phyloP scores from a whole-genome alignment of 1,140 invertebrate genomes.

The Drosophila kikkawai region DNA sequence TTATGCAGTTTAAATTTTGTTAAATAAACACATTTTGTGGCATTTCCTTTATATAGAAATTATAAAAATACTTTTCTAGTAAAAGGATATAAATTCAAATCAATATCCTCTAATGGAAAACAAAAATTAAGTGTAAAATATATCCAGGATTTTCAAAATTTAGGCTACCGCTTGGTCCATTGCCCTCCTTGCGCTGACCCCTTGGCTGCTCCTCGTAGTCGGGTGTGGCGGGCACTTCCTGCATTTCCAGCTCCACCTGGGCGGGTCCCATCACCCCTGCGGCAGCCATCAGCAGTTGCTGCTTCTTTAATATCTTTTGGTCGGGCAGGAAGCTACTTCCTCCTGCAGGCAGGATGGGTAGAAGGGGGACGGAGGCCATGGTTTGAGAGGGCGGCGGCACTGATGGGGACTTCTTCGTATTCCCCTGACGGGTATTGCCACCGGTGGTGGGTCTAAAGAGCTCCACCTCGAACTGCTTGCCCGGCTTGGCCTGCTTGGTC shows the following conservation, averaged over 20 bases:
- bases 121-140: slow-evolving; percentile 20
- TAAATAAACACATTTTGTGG: neutral
- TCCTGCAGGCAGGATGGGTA: slow-evolving; percentile 45
- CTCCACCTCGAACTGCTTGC: slow-evolving; percentile 73
- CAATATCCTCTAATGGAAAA: neutral
- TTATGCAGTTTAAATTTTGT: neutral
- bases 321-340: slow-evolving; percentile 78
- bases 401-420: slow-evolving; percentile 79
- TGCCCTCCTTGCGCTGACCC: slow-evolving; percentile 36
- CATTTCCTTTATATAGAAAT: too few species aligned
- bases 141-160: slow-evolving; percentile 7
- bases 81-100: neutral
- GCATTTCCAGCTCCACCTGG: slow-evolving; percentile 19
- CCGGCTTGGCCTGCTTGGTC: slow-evolving; percentile 56
- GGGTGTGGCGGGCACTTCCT: slow-evolving; percentile 16
- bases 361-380: slow-evolving; percentile 8
- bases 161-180: slow-evolving; percentile 68
- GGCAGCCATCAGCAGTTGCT: slow-evolving; percentile 72
- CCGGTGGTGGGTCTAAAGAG: slow-evolving; percentile 57
- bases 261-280: slow-evolving; percentile 64
- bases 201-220: slow-evolving; percentile 10
- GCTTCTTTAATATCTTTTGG: slow-evolving; percentile 78
- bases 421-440: slow-evolving; percentile 60
- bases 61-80: neutral
- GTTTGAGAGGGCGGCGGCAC: slow-evolving; percentile 60